phyloP scores from a whole-genome alignment of 1,140 invertebrate genomes.

The Aricia agestis region DNA sequence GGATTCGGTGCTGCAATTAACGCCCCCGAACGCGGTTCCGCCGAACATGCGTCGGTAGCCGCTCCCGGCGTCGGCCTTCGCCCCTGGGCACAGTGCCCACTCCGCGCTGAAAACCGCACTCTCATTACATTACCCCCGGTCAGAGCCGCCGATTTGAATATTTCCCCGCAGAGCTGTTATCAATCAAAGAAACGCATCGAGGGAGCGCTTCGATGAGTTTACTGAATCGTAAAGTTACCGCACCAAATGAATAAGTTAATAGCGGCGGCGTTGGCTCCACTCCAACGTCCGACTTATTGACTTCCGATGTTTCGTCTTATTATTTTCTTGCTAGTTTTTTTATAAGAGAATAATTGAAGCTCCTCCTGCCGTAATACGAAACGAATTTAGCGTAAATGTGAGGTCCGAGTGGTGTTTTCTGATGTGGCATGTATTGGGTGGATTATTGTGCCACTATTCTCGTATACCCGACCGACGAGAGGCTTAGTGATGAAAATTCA shows the following conservation, averaged over 20 bases:
- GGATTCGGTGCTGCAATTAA: constrained; percentile 45
- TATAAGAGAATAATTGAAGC: neutral
- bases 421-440: constrained; percentile 20
- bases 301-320: neutral
- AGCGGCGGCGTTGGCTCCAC: constrained; percentile 39
- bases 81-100: constrained; percentile 38
- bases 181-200: constrained; percentile 42
- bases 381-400: neutral
- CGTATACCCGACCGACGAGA: constrained; percentile 18
- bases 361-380: neutral
- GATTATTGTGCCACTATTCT: constrained; percentile 25
- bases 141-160: constrained; percentile 9
- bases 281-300: constrained; percentile 36
- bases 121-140: constrained; percentile 1
- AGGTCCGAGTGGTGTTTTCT: constrained; percentile 18
- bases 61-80: constrained; percentile 27
- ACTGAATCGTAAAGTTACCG: constrained; percentile 48
- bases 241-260: constrained; percentile 39
- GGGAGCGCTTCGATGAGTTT: constrained; percentile 47
- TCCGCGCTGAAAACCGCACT: neutral
- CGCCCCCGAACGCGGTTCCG: constrained; percentile 34
- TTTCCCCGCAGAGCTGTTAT: constrained; percentile 18
- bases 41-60: constrained; percentile 39
- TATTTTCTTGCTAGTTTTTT: neutral
- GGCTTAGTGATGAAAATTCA: constrained; percentile 14